phyloP scores from a whole-genome alignment of 2,888 invertebrate genomes.

The Polymixis lichenea region DNA sequence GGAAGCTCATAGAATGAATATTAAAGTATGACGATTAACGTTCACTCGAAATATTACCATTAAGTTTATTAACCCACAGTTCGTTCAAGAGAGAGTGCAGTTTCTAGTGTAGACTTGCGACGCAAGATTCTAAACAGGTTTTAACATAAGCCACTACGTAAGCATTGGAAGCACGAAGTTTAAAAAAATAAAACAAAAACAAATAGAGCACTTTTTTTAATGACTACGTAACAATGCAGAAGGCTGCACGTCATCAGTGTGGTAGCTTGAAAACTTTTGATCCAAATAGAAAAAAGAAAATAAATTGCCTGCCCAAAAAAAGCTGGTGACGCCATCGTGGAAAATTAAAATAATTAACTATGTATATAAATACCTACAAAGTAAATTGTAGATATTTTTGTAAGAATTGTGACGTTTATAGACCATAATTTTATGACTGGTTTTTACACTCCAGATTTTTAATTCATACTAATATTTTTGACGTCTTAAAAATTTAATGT shows the following conservation, averaged over 20 bases:
- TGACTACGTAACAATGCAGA: not conserved
- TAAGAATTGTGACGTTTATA: slow-evolving; percentile 5
- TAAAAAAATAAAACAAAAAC: slow-evolving; percentile 19
- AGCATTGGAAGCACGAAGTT: slow-evolving; percentile 19
- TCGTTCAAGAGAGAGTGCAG: slow-evolving; percentile 70
- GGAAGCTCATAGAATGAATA: not conserved
- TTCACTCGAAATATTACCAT: slow-evolving; percentile 51
- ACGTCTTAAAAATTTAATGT: not conserved
- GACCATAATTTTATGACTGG: slow-evolving; percentile 8
- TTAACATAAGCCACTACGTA: slow-evolving; percentile 45
- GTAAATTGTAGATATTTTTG: not conserved
- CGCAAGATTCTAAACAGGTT: slow-evolving; percentile 70
- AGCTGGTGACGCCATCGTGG: not conserved
- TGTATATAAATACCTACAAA: not conserved
- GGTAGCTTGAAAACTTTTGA: not conserved
- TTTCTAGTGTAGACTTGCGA: slow-evolving; percentile 66
- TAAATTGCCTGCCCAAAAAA: not conserved
- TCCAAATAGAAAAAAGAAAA: not conserved
- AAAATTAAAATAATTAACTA: slow-evolving; percentile 11
- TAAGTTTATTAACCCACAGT: slow-evolving; percentile 64
- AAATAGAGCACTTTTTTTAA: not conserved
- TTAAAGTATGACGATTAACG: slow-evolving; percentile 36
- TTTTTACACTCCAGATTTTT: slow-evolving; percentile 8
- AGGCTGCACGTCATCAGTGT: not conserved
- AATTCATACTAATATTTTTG: not conserved